These are phyloP conservation scores for Hippopotamyrus pictus DNA, from an alignment of 2,797 vertebrate species.

Conservation along the genomic window DNA sequence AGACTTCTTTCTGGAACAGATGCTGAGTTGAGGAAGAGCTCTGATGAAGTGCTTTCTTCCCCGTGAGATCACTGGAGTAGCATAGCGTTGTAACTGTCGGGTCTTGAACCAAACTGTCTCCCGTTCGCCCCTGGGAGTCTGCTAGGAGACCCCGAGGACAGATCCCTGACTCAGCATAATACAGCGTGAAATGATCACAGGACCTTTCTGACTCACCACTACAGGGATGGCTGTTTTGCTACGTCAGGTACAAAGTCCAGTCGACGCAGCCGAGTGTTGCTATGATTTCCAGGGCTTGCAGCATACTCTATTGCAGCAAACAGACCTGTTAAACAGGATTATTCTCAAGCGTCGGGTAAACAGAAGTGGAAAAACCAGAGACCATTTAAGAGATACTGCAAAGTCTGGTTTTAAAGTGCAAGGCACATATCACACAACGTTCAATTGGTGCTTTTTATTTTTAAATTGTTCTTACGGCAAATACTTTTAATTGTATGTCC, in stretches of 20 bases:
- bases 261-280: not conserved
- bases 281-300: not conserved
- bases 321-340: slow-evolving; percentile 16
- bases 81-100: not conserved
- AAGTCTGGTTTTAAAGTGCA: slow-evolving; percentile 3
- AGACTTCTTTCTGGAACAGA: not conserved
- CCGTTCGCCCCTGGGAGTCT: not conserved
- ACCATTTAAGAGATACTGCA: not conserved
- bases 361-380: not conserved
- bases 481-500: not conserved
- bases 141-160: not conserved
- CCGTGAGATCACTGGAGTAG: not conserved
- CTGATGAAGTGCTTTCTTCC: not conserved
- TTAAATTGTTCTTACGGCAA: slow-evolving; percentile 15
- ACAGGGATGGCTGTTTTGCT: not conserved
- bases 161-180: slow-evolving; percentile 4
- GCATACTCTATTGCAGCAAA: not conserved
- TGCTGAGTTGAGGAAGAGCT: not conserved
- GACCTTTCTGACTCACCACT: not conserved
- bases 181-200: not conserved
- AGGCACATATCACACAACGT: slow-evolving; percentile 1
- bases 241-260: slow-evolving; percentile 5
- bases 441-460: not conserved
- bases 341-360: slow-evolving; percentile 1
- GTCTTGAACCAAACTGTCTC: not conserved